Evolutionary conservation across 2,888 invertebrate species (phyloP), one percentile per base, ranked within the genome.

Genomic region (Calameuta pallipes): DNA sequence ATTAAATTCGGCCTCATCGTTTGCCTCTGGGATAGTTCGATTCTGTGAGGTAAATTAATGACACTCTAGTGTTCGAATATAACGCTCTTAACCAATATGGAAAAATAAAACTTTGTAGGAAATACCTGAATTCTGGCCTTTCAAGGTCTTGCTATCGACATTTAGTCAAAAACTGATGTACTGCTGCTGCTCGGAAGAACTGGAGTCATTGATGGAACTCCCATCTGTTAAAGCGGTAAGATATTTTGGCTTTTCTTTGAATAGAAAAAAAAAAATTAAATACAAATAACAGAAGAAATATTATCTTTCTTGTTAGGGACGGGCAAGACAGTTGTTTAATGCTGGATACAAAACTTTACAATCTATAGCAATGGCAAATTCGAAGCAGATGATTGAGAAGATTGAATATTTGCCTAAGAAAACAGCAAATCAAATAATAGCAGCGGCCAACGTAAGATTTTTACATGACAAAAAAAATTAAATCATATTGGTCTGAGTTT

Each of bases 171-270:
- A 95, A 80, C 93, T 99, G 85, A 94, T 96, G 81, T 95, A 96
- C 89, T 98, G 98, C 91, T 98, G 98, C 91, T 97, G 97, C 79
- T 94, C 96, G 13, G 92, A 94, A 0, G 98, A 98, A 85, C 92
- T 99, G 77, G 92, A 95, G 56, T 95, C 95, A 15, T 93, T 99
- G 33, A 94, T 99, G 95, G 96, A 97, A 83, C 93, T 99, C 83
- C 98, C 98, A 1, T 94, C 95, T 33, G 97, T 99, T 4, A 97
- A 96, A 93, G 95, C 96, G 92, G 96, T 96, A 91, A 89, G 23
- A 6, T 56, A 56, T 56, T 56, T 23, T n/a, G 73, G 23, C 9
- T 73, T 73, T 35, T 70, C 3, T 33, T 71, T 71, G 3, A 31
- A 56, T 9, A 73, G 11, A 13, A 31, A 31, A 31, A 31, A 75